phyloP scores from a whole-genome alignment of 2,888 invertebrate species.

The Euzetes globulus region DNA sequence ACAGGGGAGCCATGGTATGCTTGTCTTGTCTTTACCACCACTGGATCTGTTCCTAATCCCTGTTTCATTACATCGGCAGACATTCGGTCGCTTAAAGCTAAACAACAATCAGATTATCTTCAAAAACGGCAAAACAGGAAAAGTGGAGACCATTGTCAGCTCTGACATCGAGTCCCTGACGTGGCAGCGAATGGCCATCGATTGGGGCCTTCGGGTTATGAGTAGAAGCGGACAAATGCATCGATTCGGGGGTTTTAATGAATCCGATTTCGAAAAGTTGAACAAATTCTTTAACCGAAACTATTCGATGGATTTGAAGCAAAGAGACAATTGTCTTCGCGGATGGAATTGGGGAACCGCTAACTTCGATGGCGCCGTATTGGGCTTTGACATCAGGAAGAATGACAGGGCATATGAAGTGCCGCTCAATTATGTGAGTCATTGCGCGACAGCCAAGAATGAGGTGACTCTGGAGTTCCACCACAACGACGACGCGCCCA shows the following conservation, averaged over 20 bases:
- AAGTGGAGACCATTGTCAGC: slow-evolving; percentile 78
- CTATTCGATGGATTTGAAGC: slow-evolving; percentile 68
- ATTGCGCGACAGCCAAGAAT: slow-evolving; percentile 91
- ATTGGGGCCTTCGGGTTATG: slow-evolving; percentile 80
- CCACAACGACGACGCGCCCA: slow-evolving; percentile 96
- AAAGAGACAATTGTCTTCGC: slow-evolving; percentile 84
- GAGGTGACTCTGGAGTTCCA: slow-evolving; percentile 97
- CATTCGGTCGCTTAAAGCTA: slow-evolving; percentile 81
- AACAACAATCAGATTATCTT: slow-evolving; percentile 82
- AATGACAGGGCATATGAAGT: slow-evolving; percentile 71
- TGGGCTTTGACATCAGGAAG: slow-evolving; percentile 37
- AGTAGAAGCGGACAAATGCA: slow-evolving; percentile 80
- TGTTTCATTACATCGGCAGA: slow-evolving; percentile 60
- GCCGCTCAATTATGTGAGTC: slow-evolving; percentile 88
- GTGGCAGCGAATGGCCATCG: slow-evolving; percentile 84
- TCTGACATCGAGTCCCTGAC: slow-evolving; percentile 81
- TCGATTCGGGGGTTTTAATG: slow-evolving; percentile 84
- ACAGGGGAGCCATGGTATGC: slow-evolving; percentile 56
- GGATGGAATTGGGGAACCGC: slow-evolving; percentile 99
- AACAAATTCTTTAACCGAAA: slow-evolving; percentile 75
- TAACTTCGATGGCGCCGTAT: slow-evolving; percentile 64
- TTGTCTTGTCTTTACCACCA: slow-evolving; percentile 8
- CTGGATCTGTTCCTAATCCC: slow-evolving; percentile 15
- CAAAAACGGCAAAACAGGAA: slow-evolving; percentile 92
- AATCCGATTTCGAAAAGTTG: slow-evolving; percentile 78